These are phyloP conservation scores for Sebastes miniatus DNA, from an alignment of 2,797 vertebrate species.

Conservation along the genomic window DNA sequence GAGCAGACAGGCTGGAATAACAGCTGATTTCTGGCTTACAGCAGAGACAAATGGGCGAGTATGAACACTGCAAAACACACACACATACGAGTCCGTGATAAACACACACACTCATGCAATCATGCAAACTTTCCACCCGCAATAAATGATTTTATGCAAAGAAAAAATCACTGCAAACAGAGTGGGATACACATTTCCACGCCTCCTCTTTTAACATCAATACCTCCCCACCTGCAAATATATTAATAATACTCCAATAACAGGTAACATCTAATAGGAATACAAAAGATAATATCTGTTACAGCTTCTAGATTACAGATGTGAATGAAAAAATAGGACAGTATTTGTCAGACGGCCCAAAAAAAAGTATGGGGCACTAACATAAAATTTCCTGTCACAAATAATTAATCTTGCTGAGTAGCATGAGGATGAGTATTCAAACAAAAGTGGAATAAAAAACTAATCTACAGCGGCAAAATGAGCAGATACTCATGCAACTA, in stretches of 20 bases:
- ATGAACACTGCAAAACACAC: constrained; percentile 20
- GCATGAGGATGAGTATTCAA: background rate
- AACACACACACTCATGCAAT: constrained; percentile 6
- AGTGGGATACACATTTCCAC: background rate
- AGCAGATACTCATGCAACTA: background rate
- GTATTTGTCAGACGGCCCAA: background rate
- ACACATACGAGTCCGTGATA: background rate
- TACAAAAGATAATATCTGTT: constrained; percentile 14
- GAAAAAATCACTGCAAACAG: constrained; percentile 24
- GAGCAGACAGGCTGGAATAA: constrained; percentile 29
- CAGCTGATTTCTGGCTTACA: constrained; percentile 38
- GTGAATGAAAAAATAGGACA: background rate
- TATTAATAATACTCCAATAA: background rate
- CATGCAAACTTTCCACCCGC: constrained; percentile 17
- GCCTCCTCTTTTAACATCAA: background rate
- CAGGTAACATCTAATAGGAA: background rate
- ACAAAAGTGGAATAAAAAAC: constrained; percentile 3
- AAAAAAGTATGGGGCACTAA: background rate
- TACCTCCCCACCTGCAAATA: background rate
- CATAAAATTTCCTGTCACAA: background rate
- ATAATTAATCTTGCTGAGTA: background rate
- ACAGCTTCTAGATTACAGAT: background rate
- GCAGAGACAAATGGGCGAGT: background rate
- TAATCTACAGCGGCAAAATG: background rate
- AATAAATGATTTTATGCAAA: constrained; percentile 18